These are phyloP conservation scores for Gymnopithys bicolor DNA, from an alignment of 2,797 vertebrate genomes.

Conservation along the genomic window DNA sequence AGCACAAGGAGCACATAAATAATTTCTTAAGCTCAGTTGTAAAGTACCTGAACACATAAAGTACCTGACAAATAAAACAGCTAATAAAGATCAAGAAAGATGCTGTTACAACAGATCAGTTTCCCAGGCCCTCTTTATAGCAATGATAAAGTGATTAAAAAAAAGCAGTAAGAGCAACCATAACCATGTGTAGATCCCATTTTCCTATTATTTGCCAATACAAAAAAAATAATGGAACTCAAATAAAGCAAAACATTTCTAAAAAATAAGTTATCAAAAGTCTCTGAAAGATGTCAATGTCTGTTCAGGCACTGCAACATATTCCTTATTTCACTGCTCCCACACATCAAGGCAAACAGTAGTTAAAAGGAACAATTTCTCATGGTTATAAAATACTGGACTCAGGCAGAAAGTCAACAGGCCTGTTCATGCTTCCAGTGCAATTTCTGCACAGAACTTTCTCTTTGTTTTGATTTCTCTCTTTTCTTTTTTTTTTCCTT, in stretches of 20 bases:
- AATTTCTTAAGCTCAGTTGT: not conserved
- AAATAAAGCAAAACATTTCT: not conserved
- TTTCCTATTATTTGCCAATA: not conserved
- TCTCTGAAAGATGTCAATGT: not conserved
- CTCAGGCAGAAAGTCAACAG: conserved; percentile 17
- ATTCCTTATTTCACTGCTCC: not conserved
- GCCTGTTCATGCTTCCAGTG: not conserved
- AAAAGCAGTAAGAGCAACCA: not conserved
- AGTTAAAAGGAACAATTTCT: not conserved
- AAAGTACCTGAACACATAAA: not conserved
- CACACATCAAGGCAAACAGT: not conserved
- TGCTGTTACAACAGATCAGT: not conserved
- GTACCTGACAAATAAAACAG: not conserved
- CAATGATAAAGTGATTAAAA: not conserved
- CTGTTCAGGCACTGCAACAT: not conserved
- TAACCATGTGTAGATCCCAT: not conserved
- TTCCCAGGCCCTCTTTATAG: not conserved
- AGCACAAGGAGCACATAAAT: not conserved
- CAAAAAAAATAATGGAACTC: not conserved
- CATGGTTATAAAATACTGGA: not conserved
- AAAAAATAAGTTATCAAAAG: not conserved
- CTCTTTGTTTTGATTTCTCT: conserved; percentile 8
- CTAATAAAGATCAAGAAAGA: not conserved
- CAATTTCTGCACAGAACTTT: not conserved
- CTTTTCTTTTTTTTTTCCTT: not conserved